These are phyloP conservation scores for Dorcus parallelipipedus DNA, from an alignment of 2,888 invertebrate genomes.

Conservation along the genomic window DNA sequence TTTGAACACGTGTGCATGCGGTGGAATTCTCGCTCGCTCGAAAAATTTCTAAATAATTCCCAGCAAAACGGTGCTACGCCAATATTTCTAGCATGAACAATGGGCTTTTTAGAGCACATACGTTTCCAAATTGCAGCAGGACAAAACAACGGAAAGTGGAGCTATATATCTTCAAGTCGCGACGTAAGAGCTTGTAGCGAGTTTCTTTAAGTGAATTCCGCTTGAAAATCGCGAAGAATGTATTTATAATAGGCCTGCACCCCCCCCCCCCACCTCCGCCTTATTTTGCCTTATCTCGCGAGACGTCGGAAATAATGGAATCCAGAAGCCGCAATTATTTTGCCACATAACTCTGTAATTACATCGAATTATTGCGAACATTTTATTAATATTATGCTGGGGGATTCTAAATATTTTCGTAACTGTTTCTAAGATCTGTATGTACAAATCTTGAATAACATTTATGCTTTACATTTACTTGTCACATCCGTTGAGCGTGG, in stretches of 20 bases:
- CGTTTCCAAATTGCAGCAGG: slow-evolving; percentile 16
- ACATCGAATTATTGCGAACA: slow-evolving; percentile 31
- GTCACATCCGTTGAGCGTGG: no score
- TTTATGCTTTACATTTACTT: no score
- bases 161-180: slow-evolving; percentile 22
- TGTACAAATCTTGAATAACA: no score
- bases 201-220: slow-evolving; percentile 25
- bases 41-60: not conserved
- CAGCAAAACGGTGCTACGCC: not conserved
- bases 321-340: slow-evolving; percentile 32
- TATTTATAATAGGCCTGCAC: slow-evolving; percentile 33
- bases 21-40: slow-evolving; percentile 2
- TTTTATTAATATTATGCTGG: slow-evolving; percentile 5
- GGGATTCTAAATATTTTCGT: not conserved
- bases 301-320: slow-evolving; percentile 18
- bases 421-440: no score
- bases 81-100: slow-evolving; percentile 13
- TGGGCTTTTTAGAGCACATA: slow-evolving; percentile 11
- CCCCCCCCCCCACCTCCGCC: slow-evolving; percentile 16
- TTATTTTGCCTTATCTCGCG: slow-evolving; percentile 25
- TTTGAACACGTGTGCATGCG: no score
- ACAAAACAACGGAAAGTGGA: slow-evolving; percentile 13
- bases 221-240: slow-evolving; percentile 38
- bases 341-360: slow-evolving; percentile 39
- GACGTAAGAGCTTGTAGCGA: slow-evolving; percentile 21